phyloP scores from a whole-genome alignment of 2,888 invertebrate genomes.

The Cosmopolites sordidus region DNA sequence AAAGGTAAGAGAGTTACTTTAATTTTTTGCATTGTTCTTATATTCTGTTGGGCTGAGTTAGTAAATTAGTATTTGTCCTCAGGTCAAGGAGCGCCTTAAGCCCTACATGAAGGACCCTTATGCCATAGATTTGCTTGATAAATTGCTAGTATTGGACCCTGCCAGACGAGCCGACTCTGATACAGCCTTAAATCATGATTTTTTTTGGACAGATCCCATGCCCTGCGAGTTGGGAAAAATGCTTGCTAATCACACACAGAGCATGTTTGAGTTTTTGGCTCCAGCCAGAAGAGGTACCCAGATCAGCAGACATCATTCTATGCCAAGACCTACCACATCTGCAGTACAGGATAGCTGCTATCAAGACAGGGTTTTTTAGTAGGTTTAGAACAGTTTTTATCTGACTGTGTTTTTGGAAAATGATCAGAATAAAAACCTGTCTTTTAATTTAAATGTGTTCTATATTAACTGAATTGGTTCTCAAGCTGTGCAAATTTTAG shows the following conservation, averaged over 20 bases:
- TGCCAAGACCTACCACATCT: constrained; percentile 52
- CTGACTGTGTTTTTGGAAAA: too few species aligned
- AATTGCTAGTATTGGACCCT: constrained; percentile 87
- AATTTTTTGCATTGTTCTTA: not conserved
- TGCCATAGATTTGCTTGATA: constrained; percentile 91
- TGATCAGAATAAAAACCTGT: too few species aligned
- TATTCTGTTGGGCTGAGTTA: not conserved
- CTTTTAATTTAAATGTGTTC: too few species aligned
- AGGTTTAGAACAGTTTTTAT: not conserved
- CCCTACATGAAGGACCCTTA: constrained; percentile 88
- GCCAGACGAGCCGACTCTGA: constrained; percentile 84
- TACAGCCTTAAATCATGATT: constrained; percentile 92
- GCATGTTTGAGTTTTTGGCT: constrained; percentile 93
- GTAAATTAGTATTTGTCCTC: constrained; percentile 15
- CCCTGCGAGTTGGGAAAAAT: constrained; percentile 87
- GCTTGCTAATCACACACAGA: constrained; percentile 84
- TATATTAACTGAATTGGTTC: too few species aligned
- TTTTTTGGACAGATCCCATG: constrained; percentile 98
- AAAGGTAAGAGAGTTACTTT: constrained; percentile 53
- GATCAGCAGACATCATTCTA: constrained; percentile 63
- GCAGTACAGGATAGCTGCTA: constrained; percentile 71
- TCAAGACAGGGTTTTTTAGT: constrained; percentile 79
- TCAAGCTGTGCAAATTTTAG: too few species aligned
- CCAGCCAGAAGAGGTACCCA: constrained; percentile 68
- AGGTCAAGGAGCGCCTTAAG: constrained; percentile 76